Conservation (phyloP, 2,888 invertebrate genomes). For the Pasiphila rectangulata region DNA sequence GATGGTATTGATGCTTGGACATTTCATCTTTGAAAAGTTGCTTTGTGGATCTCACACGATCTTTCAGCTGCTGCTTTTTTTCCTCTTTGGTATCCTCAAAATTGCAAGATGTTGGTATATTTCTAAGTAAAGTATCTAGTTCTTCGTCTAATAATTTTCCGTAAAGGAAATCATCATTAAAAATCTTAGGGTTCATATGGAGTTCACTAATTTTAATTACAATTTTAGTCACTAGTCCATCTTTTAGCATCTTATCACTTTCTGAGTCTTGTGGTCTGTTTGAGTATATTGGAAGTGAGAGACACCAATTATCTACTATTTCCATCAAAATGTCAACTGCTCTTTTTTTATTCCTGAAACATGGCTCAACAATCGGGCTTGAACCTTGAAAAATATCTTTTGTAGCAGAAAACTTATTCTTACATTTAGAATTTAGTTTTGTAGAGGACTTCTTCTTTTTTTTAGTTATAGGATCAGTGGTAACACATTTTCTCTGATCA, state of each 20-base stretch:
- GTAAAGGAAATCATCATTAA: conserved; percentile 48
- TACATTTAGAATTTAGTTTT: conserved; percentile 27
- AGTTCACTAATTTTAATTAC: conserved; percentile 55
- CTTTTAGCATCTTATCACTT: conserved; percentile 36
- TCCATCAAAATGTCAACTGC: conserved; percentile 50
- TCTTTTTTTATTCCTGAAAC: conserved; percentile 41
- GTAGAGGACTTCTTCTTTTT: conserved; percentile 19
- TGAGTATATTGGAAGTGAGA: conserved; percentile 43
- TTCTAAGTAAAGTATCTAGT: conserved; percentile 43
- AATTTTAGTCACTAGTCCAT: conserved; percentile 48
- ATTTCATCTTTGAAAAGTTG: conserved; percentile 48
- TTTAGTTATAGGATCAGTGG: conserved; percentile 20
- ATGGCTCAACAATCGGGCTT: too few relatives aligned
- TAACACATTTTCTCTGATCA: conserved; percentile 44
- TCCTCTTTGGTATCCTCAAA: conserved; percentile 37
- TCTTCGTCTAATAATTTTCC: conserved; percentile 46
- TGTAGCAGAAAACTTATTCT: too few relatives aligned
- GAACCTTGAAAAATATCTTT: too few relatives aligned
- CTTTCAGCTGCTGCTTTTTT: conserved; percentile 44
- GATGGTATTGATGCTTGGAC: conserved; percentile 46
- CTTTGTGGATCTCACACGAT: conserved; percentile 44
- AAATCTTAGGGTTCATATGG: conserved; percentile 45
- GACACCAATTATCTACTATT: conserved; percentile 53
- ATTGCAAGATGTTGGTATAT: conserved; percentile 39
- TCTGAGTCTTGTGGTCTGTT: conserved; percentile 35